Percentiles rank a stretch among this genome's conserved stretches.
Conservation (phyloP, 2,113 vertebrate species). For the Tychaedon coryphoeus region DNA sequence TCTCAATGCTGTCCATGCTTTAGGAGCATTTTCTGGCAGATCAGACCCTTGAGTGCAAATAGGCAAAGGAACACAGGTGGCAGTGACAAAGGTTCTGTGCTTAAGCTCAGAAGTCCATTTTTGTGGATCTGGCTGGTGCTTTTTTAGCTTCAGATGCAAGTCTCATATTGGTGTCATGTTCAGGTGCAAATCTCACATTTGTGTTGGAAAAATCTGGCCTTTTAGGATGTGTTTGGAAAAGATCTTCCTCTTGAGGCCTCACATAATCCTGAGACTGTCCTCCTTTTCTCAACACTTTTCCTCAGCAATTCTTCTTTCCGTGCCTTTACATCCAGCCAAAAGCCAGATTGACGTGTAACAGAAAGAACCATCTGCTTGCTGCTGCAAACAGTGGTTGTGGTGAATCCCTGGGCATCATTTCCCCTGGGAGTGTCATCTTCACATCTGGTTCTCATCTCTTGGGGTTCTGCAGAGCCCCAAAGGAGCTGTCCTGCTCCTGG, state of each 20-base stretch:
- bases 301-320: neutral
- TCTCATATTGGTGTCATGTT: neutral
- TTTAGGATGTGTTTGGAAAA: neutral
- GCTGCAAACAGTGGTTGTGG: neutral
- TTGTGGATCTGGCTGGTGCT: neutral
- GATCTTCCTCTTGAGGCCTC: slow-evolving; percentile 8
- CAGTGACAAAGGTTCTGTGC: neutral
- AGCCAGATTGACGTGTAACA: neutral
- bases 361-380: neutral
- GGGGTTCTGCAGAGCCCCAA: neutral
- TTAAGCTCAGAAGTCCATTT: neutral
- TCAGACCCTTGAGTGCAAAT: neutral
- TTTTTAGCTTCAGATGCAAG: neutral
- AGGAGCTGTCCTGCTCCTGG: neutral
- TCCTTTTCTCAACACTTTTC: neutral
- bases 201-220: neutral
- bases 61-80: neutral
- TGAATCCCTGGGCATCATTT: neutral
- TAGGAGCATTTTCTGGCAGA: neutral
- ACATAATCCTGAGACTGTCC: neutral
- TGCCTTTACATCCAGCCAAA: neutral
- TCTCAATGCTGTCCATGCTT: accelerated
- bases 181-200: neutral
- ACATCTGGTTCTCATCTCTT: neutral
- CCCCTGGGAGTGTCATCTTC: neutral